Evolutionary conservation across 2,113 vertebrate genomes (phyloP), one percentile per base, ranked within the genome.

Genomic region (Microtus pennsylvanicus): DNA sequence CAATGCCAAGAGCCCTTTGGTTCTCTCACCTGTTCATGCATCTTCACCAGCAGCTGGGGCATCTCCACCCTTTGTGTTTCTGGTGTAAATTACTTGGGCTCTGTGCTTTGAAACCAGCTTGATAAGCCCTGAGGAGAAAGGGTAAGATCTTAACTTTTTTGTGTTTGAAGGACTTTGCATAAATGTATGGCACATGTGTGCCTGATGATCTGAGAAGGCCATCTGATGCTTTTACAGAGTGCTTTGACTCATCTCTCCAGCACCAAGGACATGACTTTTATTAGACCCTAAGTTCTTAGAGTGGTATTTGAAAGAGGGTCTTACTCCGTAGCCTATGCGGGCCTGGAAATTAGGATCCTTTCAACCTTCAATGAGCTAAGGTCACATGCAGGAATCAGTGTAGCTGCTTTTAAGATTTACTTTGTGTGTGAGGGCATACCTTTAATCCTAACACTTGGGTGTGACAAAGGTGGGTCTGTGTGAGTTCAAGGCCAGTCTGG

Each of bases 101-200:
- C 99, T 99, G 98, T 99, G 99, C 98, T 99, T 99, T 93, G 99
- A 99, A 95, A 99, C 99, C 88, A 99, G 98, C 78, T 99, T 99
- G 98, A 99, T 99, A 98, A 99, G 98, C 75, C 99, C 99, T 99
- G 21, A 16, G 17, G 11, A 92, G 5, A 67, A 22, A 52, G 1
- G 0, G 38, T 0, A 85, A 42, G 1, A 0, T 69, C 78, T 91
- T 89, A 12, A 92, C 0, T 47, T 0, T 69, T 1, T 3, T 72
- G 28, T 35, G 19, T 42, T 38, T 38, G 55, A 82, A 82, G 21
- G 52, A 13, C 38, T n/a, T 82, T 83, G 10, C 33, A n/a, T 81
- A 35, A 38, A 12, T 61, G 10, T 3, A 8, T 38, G 35, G 11
- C 19, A 55, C 17, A 3, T 1, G 33, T 75, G 74, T 58, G 78